Base-by-base conservation (phyloP, 2,888 invertebrate species). In the Strigamia crassipes region DNA sequence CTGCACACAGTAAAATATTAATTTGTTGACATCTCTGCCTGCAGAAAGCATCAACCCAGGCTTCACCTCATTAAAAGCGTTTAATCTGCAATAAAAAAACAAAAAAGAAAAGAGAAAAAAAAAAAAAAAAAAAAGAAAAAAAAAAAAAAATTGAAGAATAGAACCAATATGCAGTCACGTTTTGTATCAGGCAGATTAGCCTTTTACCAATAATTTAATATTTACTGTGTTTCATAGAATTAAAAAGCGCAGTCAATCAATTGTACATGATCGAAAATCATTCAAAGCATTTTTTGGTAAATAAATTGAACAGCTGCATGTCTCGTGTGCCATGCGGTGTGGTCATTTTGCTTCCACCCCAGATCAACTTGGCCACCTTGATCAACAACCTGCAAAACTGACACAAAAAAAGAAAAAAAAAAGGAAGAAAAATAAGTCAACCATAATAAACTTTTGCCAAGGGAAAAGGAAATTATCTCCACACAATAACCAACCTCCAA, bases 321-420 rank as follows among this genome's bases (percentile, higher is more conserved):
- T 18, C 51, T 51, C 51, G 51, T 51, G 51, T 18, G 51, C 51
- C 51, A 51, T 51, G 51, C 18, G 51, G 51, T 51, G 51, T 51
- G 51, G 51, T 51, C 51, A 51, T 51, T 51, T 51, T 51, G 51
- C 51, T 51, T 51, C 51, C 51, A 51, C 51, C 51, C 51, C 51
- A 51, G 51, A 15, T 51, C 51, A 51, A 51, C 51, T 18, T 51
- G 51, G 51, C 18, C 51, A 51, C 51, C 51, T 51, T 51, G 51
- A 51, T 51, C 51, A 51, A 51, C 51, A 51, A 51, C 51, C 51
- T 51, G 51, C 51, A 51, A 51, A 51, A 51, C 51, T 51, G 51
- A 18, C 51, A 51, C 51, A 51, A 51, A 51, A 51, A 51, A 51
- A 51, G 27, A 18, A 13, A 51, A 51, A 51, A 51, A 51, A 51